Evolutionary conservation across 2,888 invertebrate genomes (phyloP).

Genomic region (Thymelicus acteon): DNA sequence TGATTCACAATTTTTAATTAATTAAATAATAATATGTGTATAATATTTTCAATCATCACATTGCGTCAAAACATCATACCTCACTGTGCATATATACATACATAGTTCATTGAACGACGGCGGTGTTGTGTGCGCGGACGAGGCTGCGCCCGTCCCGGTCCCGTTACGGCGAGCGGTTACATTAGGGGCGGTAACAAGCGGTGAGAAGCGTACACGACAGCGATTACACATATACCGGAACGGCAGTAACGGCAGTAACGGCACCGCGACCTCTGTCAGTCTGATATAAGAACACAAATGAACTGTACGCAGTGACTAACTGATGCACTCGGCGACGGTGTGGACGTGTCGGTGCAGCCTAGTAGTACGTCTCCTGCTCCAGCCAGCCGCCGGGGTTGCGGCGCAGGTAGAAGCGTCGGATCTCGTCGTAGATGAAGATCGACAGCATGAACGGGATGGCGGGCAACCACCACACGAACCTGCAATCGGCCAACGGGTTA

Average conservation of each 20-base stretch:
- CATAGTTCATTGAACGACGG: conserved; percentile 61
- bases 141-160: conserved; percentile 43
- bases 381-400: conserved; percentile 99
- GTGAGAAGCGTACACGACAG: conserved; percentile 80
- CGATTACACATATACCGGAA: conserved; percentile 72
- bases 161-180: conserved; percentile 40
- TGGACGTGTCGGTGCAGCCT: conserved; percentile 79
- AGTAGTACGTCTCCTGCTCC: conserved; percentile 99
- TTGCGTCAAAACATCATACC: conserved; percentile 68
- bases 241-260: conserved; percentile 47
- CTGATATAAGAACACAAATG: conserved; percentile 75
- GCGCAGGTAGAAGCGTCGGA: conserved; percentile 98
- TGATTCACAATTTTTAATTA: conserved; percentile 62
- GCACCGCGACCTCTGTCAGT: conserved; percentile 75
- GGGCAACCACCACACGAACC: conserved; percentile 99
- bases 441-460: conserved; percentile 98
- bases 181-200: conserved; percentile 69
- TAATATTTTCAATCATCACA: conserved; percentile 71
- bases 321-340: conserved; percentile 64
- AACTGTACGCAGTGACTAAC: conserved; percentile 75
- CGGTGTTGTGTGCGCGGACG: conserved; percentile 33
- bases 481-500: conserved; percentile 58
- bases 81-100: conserved; percentile 82
- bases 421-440: conserved; percentile 99
- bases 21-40: conserved; percentile 64